Base-by-base conservation (phyloP, 2,888 invertebrate genomes). In the Rotaria magnacalcarata region DNA sequence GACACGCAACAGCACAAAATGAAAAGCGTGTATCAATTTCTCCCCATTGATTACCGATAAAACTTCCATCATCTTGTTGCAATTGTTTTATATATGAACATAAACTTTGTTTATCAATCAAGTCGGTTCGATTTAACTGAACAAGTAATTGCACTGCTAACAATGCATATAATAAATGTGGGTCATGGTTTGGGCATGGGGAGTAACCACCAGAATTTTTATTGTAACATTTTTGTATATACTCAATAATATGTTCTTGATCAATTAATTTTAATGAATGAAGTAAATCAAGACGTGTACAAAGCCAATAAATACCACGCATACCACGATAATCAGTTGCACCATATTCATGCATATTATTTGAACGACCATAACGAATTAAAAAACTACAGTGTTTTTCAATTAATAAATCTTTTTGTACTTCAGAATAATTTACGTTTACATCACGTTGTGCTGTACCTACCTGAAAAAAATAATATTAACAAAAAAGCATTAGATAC, bases 291-390 rank as follows among this genome's bases (percentile, higher is more conserved):
- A 99, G 93, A 1, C 97, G 96, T 0, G 97, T 97, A 24, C 97
- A 92, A 87, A 96, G 96, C 99, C 99, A 99, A 91, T 97, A 99
- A 90, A 99, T 95, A 14, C 99, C 99, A 86, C 97, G 97, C 94
- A 99, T 95, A 88, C 97, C 93, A 87, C 99, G 92, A 91, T 96
- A 97, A 91, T 99, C 99, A 5, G 97, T 96, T 94, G 97, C 96
- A 88, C 95, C 94, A 91, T 94, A 96, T 90, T 96, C 95, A 92
- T 92, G 84, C 84, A 52, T 47, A 52, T 74, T 84, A 47, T 86
- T 84, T n/a, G 86, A 84, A 47, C 84, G 84, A 24, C 86, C 86
- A 74, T 86, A 86, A 43, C 74, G 52, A 47, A 47, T 84, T 27
- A 86, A 74, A 80, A 86, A 86, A 16, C 52, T 54, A n/a, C 84